A percentile compares a stretch with the other conserved stretches of the same genome.
Conservation (phyloP, 1,140 invertebrate genomes). For the Trialeurodes vaporariorum region DNA sequence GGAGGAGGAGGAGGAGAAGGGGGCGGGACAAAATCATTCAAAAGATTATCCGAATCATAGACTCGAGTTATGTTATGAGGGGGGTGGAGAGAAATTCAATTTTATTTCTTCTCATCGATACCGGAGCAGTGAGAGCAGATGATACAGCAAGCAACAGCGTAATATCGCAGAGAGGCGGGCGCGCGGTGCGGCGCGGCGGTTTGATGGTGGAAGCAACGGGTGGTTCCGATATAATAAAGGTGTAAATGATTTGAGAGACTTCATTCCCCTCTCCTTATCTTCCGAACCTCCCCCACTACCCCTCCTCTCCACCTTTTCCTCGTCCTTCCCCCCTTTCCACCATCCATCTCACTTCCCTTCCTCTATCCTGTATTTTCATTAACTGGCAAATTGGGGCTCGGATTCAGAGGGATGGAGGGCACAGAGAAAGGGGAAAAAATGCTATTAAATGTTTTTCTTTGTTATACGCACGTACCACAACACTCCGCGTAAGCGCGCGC, state of each 20-base stretch:
- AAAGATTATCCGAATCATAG: background rate
- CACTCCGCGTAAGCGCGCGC: too few relatives aligned
- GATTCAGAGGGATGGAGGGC: too few relatives aligned
- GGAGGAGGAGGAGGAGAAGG: background rate
- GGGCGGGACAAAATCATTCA: background rate
- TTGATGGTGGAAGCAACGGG: too few relatives aligned
- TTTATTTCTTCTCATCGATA: background rate
- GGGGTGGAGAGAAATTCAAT: background rate
- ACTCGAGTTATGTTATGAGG: background rate
- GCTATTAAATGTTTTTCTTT: background rate
- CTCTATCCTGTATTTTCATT: background rate
- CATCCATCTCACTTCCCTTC: too few relatives aligned
- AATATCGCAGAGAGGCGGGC: background rate
- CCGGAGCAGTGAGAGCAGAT: too few relatives aligned
- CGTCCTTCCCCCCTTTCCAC: too few relatives aligned
- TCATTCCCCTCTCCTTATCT: too few relatives aligned
- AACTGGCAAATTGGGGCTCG: background rate
- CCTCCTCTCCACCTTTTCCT: too few relatives aligned
- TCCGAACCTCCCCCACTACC: too few relatives aligned
- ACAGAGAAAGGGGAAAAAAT: background rate
- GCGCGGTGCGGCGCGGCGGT: too few relatives aligned
- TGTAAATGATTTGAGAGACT: background rate
- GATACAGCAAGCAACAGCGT: too few relatives aligned
- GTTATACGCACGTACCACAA: background rate
- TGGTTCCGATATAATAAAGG: background rate